Evolutionary conservation across 2,113 vertebrate genomes (phyloP).

Genomic region (Semnornis frantzii): DNA sequence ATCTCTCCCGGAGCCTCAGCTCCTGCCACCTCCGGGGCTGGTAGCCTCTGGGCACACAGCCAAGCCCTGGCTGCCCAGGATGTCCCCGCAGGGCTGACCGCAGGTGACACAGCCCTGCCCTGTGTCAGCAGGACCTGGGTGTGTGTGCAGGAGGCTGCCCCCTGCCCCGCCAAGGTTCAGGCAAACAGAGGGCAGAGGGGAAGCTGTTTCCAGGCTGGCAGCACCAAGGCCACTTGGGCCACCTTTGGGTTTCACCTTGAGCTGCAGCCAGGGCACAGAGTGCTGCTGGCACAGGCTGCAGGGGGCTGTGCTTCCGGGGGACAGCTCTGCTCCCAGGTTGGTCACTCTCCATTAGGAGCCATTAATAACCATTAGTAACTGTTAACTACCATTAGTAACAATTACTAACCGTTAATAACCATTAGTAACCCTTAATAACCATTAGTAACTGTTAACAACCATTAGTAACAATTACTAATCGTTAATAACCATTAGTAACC

Average conservation of each 20-base stretch:
- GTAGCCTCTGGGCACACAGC: neutral
- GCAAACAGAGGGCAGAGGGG: neutral
- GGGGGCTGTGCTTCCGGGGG: neutral
- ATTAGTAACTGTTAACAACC: too few species aligned
- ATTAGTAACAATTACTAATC: too few species aligned
- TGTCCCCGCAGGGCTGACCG: neutral
- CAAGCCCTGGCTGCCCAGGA: neutral
- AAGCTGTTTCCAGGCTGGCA: neutral
- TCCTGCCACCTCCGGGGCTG: neutral
- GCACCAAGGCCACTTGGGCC: neutral
- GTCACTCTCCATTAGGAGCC: neutral
- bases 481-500: too few species aligned
- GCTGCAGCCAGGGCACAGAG: neutral
- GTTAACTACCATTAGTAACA: too few species aligned
- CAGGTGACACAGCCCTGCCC: conserved; percentile 59
- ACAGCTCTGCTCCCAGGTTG: conserved; percentile 16
- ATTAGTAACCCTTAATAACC: too few species aligned
- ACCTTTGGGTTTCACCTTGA: conserved; percentile 58
- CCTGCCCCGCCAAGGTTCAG: neutral
- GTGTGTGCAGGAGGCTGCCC: neutral
- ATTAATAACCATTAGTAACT: too few species aligned
- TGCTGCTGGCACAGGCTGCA: neutral
- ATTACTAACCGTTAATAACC: too few species aligned
- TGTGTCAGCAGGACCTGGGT: neutral
- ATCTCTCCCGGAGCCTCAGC: neutral